These are phyloP conservation scores for Ornithorhynchus anatinus DNA, from an alignment of 2,113 vertebrate species.

Conservation along the genomic window DNA sequence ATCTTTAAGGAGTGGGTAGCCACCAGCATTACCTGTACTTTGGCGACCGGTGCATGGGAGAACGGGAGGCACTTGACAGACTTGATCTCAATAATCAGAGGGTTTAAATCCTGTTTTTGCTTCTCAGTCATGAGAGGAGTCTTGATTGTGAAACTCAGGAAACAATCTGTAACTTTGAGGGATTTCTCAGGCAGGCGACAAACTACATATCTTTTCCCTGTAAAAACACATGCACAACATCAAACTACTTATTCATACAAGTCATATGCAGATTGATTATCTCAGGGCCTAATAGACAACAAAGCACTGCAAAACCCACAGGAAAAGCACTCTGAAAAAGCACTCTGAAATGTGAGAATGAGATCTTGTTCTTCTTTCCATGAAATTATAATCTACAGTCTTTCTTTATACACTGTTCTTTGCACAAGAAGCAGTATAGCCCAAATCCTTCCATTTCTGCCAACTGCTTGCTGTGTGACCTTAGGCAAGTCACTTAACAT, in stretches of 20 bases:
- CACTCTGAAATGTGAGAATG: no score
- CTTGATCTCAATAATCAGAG: conserved; percentile 77
- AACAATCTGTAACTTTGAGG: conserved; percentile 63
- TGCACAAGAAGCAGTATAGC: no score
- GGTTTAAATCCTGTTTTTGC: conserved; percentile 80
- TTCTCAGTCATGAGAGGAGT: conserved; percentile 77
- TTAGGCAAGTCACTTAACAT: no score
- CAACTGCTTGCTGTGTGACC: no score
- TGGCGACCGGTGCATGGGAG: conserved; percentile 64
- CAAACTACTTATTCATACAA: not conserved
- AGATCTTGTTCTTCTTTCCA: no score
- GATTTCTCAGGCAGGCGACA: conserved; percentile 48
- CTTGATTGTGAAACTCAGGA: conserved; percentile 73
- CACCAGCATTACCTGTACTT: conserved; percentile 70
- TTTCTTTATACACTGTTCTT: no score
- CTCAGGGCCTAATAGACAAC: not conserved
- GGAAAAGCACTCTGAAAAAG: no score
- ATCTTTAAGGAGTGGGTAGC: not conserved
- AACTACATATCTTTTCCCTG: conserved; percentile 70
- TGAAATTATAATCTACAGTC: no score
- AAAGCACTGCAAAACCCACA: no score
- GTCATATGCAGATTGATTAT: not conserved
- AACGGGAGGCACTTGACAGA: conserved; percentile 74
- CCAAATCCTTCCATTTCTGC: no score
- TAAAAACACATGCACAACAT: not conserved